These are phyloP conservation scores for Iselma pallidipennis DNA, from an alignment of 2,888 invertebrate genomes.

Conservation along the genomic window DNA sequence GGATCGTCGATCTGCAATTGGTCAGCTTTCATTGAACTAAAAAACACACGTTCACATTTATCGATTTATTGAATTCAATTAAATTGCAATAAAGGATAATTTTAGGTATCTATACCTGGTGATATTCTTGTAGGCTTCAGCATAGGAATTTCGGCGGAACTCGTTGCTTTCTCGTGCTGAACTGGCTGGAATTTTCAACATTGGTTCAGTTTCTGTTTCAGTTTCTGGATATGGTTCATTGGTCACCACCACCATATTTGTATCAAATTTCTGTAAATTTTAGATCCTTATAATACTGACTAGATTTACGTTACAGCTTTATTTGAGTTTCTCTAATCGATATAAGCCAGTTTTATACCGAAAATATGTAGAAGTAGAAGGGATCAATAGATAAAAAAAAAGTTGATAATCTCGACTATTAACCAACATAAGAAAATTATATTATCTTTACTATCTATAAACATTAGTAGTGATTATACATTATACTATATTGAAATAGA, in stretches of 20 bases:
- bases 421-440: not conserved
- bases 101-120: constrained; percentile 37
- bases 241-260: constrained; percentile 49
- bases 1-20: constrained; percentile 48
- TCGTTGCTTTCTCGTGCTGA: constrained; percentile 32
- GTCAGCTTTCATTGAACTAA: constrained; percentile 50
- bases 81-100: not conserved
- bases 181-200: constrained; percentile 30
- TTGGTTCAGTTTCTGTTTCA: constrained; percentile 47
- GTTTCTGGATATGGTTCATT: constrained; percentile 45
- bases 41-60: constrained; percentile 30
- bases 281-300: not conserved
- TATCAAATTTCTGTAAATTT: not conserved
- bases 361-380: not conserved
- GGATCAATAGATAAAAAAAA: not conserved
- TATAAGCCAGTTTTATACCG: not conserved
- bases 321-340: not conserved
- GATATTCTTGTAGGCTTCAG: constrained; percentile 46
- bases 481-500: not conserved
- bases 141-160: constrained; percentile 30
- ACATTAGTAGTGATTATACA: not conserved
- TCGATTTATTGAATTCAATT: too few species aligned
- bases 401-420: too few species aligned
- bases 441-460: not conserved
- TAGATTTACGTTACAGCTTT: not conserved